Evolutionary conservation across 2,113 vertebrate species (phyloP).

Genomic region (Notothenia coriiceps): DNA sequence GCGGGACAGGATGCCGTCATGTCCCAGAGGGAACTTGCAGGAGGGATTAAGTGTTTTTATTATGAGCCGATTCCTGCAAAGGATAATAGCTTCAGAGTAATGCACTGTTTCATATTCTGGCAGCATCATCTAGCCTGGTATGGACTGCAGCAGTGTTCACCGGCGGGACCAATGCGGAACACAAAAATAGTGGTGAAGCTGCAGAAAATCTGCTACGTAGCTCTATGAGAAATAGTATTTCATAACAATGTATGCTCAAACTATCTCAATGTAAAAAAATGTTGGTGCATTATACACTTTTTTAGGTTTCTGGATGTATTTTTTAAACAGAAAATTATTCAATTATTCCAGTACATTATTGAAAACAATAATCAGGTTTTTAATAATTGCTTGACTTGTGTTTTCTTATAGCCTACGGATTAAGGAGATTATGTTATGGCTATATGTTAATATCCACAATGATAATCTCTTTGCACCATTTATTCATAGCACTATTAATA

Average conservation of each 20-base stretch:
- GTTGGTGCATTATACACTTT: background rate
- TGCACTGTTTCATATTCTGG: conserved; percentile 41
- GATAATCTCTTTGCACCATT: no score
- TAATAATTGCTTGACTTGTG: background rate
- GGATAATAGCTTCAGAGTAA: conserved; percentile 65
- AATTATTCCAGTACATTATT: background rate
- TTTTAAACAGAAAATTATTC: background rate
- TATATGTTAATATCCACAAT: no score
- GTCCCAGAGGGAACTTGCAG: conserved; percentile 59
- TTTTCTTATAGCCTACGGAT: no score
- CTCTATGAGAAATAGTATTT: background rate
- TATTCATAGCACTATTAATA: background rate
- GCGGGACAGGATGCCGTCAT: conserved; percentile 52
- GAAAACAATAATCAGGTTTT: background rate
- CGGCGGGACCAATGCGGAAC: conserved; percentile 3
- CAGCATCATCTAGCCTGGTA: conserved; percentile 24
- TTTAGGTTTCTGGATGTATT: background rate
- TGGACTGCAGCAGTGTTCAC: conserved; percentile 20
- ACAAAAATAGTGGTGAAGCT: background rate
- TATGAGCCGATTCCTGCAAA: conserved; percentile 57
- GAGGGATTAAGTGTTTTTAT: conserved; percentile 74
- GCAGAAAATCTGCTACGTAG: background rate
- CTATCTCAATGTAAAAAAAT: background rate
- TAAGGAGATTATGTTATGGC: no score
- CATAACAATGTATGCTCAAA: background rate